These are phyloP conservation scores for Euleptes europaea DNA, from an alignment of 2,113 vertebrate species.

Conservation along the genomic window DNA sequence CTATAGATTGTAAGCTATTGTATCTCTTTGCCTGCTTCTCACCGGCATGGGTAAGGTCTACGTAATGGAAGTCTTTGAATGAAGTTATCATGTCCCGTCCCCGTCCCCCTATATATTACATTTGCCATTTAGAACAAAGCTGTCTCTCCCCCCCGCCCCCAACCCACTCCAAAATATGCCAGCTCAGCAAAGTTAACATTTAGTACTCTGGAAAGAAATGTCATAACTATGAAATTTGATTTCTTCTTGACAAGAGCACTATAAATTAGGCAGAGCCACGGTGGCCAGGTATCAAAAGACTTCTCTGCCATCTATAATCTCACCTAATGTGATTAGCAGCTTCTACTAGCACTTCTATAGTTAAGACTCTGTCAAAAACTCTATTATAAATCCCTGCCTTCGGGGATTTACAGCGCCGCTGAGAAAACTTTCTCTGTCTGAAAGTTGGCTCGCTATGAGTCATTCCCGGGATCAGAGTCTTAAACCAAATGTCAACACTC, in stretches of 20 bases:
- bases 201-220: conserved; percentile 70
- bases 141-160: background rate
- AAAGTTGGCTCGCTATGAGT: conserved; percentile 11
- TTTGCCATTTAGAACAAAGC: conserved; percentile 66
- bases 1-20: background rate
- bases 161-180: conserved; percentile 49
- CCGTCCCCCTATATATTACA: conserved; percentile 41
- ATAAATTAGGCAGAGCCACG: conserved; percentile 59
- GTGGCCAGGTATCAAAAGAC: conserved; percentile 45
- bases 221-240: conserved; percentile 71
- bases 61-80: conserved; percentile 58
- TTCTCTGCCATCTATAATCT: conserved; percentile 41
- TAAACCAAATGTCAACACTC: conserved; percentile 1
- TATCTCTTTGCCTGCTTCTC: conserved; percentile 50
- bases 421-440: conserved; percentile 18
- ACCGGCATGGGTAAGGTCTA: conserved; percentile 55
- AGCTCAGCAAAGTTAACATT: conserved; percentile 70
- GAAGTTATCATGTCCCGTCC: conserved; percentile 41
- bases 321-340: conserved; percentile 58
- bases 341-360: conserved; percentile 24
- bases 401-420: conserved; percentile 23
- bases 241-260: conserved; percentile 57
- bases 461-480: conserved; percentile 6
- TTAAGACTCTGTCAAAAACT: conserved; percentile 26
- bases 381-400: conserved; percentile 43